Base-by-base conservation (phyloP, 2,797 vertebrate genomes). In the Sparus aurata region DNA sequence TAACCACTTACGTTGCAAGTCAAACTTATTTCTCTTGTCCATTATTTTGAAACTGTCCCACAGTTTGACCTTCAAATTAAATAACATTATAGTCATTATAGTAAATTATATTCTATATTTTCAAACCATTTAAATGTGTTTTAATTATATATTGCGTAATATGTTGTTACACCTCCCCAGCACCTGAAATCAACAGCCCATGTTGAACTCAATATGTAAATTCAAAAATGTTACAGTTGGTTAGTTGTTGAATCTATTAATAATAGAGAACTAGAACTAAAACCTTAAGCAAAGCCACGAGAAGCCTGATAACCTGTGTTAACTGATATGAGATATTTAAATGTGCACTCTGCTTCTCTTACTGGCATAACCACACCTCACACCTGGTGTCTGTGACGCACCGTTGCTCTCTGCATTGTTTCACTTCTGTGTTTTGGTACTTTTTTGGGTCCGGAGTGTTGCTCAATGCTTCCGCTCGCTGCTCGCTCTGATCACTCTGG, bases 321-420 rank as follows among this genome's bases (percentile, higher is more conserved):
- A 91, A 91, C 8, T 53, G 53, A 77, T 43, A 30, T 67, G 76
- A 89, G 55, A 88, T 77, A 91, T 89, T 72, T 69, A 87, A 91
- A 92, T 91, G 38, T 79, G 23, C 1, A 27, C 12, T 12, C 80
- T 50, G 75, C 73, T 85, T 84, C 73, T 66, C 49, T 90, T 83
- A 77, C 87, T 85, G 88, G 73, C 60, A 78, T 59, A 75, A 83
- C 59, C 43, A 23, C 73, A 22, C 68, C 73, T 84, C 77, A 79
- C 93, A 94, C 89, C 93, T 92, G 93, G 16, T 70, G 67, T 82
- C 52, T 73, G 88, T 77, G 38, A 88, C 60, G 91, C 90, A 76
- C 63, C n/a, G 62, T 85, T 87, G 86, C 79, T 77, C 72, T 50
- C 60, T 17, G 43, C 34, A 5, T 11, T n/a, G 77, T 93, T 91